Conservation (phyloP, 2,888 invertebrate species). For the Falcaria lacertinaria region DNA sequence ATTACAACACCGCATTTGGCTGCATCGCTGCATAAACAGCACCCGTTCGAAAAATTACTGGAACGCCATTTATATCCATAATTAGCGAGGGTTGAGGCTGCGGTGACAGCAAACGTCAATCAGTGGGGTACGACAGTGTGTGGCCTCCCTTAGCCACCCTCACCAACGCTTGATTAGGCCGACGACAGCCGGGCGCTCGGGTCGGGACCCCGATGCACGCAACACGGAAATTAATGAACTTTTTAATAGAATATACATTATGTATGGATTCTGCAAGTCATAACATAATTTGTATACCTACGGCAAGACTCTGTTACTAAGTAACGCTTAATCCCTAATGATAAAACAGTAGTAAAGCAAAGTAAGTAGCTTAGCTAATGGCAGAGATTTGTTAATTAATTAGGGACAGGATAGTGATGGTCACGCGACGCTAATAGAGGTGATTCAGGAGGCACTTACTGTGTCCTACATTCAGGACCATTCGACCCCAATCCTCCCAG, state of each 20-base stretch:
- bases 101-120: slow-evolving; percentile 40
- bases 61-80: slow-evolving; percentile 31
- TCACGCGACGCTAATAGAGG: slow-evolving; percentile 52
- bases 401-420: slow-evolving; percentile 51
- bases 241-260: slow-evolving; percentile 5
- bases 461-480: slow-evolving; percentile 38
- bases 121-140: slow-evolving; percentile 26
- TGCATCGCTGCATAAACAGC: slow-evolving; percentile 10
- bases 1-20: not conserved
- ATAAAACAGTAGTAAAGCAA: slow-evolving; percentile 27
- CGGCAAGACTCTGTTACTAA: not conserved
- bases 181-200: slow-evolving; percentile 35
- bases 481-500: slow-evolving; percentile 27
- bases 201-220: slow-evolving; percentile 7
- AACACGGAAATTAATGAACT: slow-evolving; percentile 10
- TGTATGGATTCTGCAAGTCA: slow-evolving; percentile 6
- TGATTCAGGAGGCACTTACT: slow-evolving; percentile 37
- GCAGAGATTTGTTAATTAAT: slow-evolving; percentile 66
- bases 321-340: not conserved
- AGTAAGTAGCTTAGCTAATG: slow-evolving; percentile 60
- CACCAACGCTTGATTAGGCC: slow-evolving; percentile 32
- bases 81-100: slow-evolving; percentile 17
- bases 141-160: slow-evolving; percentile 7
- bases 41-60: slow-evolving; percentile 12
- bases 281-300: slow-evolving; percentile 4